Evolutionary conservation across 2,113 vertebrate genomes (phyloP), one percentile per base, ranked within the genome.

Genomic region (Xiphorhynchus elegans): DNA sequence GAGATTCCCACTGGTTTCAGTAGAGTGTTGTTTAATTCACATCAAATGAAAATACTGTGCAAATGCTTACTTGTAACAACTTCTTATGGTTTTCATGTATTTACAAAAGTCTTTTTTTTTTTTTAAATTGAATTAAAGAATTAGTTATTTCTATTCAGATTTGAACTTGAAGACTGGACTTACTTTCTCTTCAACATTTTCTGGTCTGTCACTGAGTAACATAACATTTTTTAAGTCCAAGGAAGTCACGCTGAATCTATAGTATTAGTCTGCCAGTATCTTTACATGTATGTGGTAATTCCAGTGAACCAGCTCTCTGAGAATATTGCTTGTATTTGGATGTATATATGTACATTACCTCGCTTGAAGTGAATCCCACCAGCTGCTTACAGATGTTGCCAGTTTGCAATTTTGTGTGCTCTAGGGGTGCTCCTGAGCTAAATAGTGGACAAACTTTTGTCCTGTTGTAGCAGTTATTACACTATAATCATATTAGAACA

Each of bases 141-240:
- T 6, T 3, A 31, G 28, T 25, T 24, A 6, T 40, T 77, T 73
- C 40, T 53, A 58, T 33, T 44, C 24, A 44, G 28, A 13, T 49
- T 58, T 63, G 42, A 68, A 13, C 44, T 58, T 63, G 42, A 68
- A 77, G 52, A 12, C 42, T 50, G 39, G 3, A 13, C 15, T 81
- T 60, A 15, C n/a, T 64, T 69, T 70, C 18, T 39, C 17, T n/a
- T 37, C 37, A 62, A 1, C 18, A 0, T 50, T 81, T 52, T 44
- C 33, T 19, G 0, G 37, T 64, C 37, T 17, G 13, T 59, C 44
- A 20, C 35, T 40, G 44, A 40, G 26, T 18, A 37, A 39, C 16
- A 40, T n/a, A 37, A 50, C 2, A 2, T 7, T 20, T 67, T 13
- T 20, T 0, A 68, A 55, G 7, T n/a, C 26, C 3, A 2, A 44